Evolutionary conservation across 2,888 invertebrate species (phyloP).

Genomic region (Luffia ferchaultella): DNA sequence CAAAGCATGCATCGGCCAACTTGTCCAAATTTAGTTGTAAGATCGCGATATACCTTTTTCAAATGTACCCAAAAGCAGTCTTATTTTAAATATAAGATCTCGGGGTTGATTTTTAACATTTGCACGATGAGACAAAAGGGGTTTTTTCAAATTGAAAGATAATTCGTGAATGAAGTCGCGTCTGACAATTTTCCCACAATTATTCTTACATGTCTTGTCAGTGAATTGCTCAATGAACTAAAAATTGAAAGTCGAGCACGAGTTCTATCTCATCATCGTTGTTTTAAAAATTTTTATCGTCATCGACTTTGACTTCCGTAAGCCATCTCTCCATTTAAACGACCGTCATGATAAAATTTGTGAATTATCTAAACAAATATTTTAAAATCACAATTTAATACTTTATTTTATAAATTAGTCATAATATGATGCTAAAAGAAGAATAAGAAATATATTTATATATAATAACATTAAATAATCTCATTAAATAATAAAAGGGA

Average conservation of each 20-base stretch:
- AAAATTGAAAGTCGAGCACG: neutral
- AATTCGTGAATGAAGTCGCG: conserved; percentile 2
- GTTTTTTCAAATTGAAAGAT: conserved; percentile 1
- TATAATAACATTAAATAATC: too few relatives aligned
- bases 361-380: too few relatives aligned
- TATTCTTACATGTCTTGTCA: conserved; percentile 4
- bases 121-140: conserved; percentile 5
- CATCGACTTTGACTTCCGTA: too few relatives aligned
- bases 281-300: too few relatives aligned
- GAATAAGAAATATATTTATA: too few relatives aligned
- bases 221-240: neutral
- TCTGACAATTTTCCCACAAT: conserved; percentile 2
- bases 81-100: too few relatives aligned
- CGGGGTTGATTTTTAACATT: conserved; percentile 5
- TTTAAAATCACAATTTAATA: too few relatives aligned
- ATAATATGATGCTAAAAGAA: too few relatives aligned
- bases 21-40: conserved; percentile 8
- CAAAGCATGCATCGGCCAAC: conserved; percentile 9
- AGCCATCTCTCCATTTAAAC: too few relatives aligned
- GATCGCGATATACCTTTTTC: conserved; percentile 1
- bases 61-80: conserved; percentile 5
- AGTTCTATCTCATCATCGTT: too few relatives aligned
- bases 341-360: too few relatives aligned
- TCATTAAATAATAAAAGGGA: neutral
- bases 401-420: too few relatives aligned